Evolutionary conservation across 1,140 invertebrate genomes (phyloP).

Genomic region (Zaprionus ghesquierei): DNA sequence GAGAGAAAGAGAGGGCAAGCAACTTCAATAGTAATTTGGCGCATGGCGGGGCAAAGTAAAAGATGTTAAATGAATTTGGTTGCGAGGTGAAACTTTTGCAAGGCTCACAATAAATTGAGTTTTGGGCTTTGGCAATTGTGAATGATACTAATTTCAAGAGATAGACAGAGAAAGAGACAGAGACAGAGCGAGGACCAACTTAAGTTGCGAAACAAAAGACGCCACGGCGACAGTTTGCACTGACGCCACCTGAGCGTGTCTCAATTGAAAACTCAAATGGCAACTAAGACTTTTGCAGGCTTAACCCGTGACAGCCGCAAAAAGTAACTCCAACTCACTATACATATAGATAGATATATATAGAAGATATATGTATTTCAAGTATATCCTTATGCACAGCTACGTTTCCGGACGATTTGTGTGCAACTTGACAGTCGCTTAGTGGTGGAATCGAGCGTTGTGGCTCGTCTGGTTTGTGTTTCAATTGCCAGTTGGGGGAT

Average conservation of each 20-base stretch:
- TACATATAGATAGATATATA: neutral
- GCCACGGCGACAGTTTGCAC: slow-evolving; percentile 12
- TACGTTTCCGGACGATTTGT: slow-evolving; percentile 46
- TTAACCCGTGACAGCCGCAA: slow-evolving; percentile 62
- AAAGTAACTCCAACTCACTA: slow-evolving; percentile 51
- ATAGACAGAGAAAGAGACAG: slow-evolving; percentile 10
- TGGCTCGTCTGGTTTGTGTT: slow-evolving; percentile 18
- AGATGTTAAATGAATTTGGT: slow-evolving; percentile 28
- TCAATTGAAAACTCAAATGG: slow-evolving; percentile 73
- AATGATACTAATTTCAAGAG: slow-evolving; percentile 65
- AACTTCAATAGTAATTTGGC: slow-evolving; percentile 22
- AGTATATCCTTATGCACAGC: neutral
- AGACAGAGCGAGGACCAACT: slow-evolving; percentile 24
- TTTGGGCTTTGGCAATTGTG: slow-evolving; percentile 43
- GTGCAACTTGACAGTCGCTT: slow-evolving; percentile 67
- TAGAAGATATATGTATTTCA: neutral
- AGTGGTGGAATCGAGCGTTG: slow-evolving; percentile 22
- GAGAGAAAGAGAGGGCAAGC: neutral
- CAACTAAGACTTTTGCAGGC: slow-evolving; percentile 27
- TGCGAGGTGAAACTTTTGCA: slow-evolving; percentile 3
- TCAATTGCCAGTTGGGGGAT: slow-evolving; percentile 21
- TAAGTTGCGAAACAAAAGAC: slow-evolving; percentile 25
- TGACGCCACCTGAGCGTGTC: slow-evolving; percentile 34
- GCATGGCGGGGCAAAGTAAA: slow-evolving; percentile 5
- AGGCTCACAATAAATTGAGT: slow-evolving; percentile 61